phyloP scores from a whole-genome alignment of 2,888 invertebrate species.

The Epistrophella euchroma region DNA sequence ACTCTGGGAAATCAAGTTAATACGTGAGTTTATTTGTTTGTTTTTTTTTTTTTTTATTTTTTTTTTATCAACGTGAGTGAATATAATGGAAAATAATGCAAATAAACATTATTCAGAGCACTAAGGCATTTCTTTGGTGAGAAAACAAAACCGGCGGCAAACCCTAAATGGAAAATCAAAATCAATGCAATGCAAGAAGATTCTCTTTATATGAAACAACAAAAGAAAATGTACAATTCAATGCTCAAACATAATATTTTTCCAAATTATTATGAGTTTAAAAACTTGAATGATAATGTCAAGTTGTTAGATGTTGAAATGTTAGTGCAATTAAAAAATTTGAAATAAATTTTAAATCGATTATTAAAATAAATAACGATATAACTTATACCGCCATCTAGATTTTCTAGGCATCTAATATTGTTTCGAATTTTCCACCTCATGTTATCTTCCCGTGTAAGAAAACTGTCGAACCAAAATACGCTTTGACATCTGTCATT shows the following conservation, averaged over 20 bases:
- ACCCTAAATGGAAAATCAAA: slow-evolving; percentile 29
- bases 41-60: not conserved
- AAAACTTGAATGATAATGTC: not conserved
- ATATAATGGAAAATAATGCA: not conserved
- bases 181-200: not conserved
- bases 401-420: not conserved
- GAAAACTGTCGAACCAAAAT: slow-evolving; percentile 14
- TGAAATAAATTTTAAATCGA: not conserved
- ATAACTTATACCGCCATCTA: not conserved
- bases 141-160: not conserved
- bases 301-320: not conserved
- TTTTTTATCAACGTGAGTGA: not conserved
- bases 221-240: not conserved
- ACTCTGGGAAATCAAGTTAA: slow-evolving; percentile 4
- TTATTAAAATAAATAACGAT: slow-evolving; percentile 31
- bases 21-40: not conserved
- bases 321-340: not conserved
- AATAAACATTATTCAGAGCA: slow-evolving; percentile 15
- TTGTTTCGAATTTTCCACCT: not conserved
- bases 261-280: slow-evolving; percentile 40
- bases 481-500: slow-evolving; percentile 41
- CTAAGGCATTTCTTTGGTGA: slow-evolving; percentile 7
- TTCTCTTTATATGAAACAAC: not conserved
- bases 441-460: fast-evolving
- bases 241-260: slow-evolving; percentile 29